Evolutionary conservation across 2,888 invertebrate species (phyloP).

Genomic region (Oscheius sp.): DNA sequence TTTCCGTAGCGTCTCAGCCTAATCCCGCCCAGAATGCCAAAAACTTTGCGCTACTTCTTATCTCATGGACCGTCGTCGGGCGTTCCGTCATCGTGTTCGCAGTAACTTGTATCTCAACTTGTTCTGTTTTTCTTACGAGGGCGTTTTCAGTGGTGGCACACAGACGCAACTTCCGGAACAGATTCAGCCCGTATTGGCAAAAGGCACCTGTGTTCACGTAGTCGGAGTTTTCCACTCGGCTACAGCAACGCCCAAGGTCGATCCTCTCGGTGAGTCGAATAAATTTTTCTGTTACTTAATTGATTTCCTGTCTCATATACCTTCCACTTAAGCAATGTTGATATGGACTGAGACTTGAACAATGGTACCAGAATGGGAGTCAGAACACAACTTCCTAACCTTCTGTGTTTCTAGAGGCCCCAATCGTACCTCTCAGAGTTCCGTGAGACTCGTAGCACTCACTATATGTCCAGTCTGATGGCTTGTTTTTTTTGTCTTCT

Average conservation of each 20-base stretch:
- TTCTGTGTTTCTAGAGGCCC: too few relatives aligned
- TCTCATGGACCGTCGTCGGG: constrained; percentile 33
- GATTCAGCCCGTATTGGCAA: constrained; percentile 68
- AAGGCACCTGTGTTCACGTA: constrained; percentile 67
- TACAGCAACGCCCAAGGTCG: constrained; percentile 9
- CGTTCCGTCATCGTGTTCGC: constrained; percentile 29
- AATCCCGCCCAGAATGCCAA: constrained; percentile 29
- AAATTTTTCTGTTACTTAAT: too few relatives aligned
- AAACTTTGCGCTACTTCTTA: constrained; percentile 5
- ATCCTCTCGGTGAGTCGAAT: constrained; percentile 29
- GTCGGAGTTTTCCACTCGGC: constrained; percentile 67
- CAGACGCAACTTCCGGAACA: constrained; percentile 44
- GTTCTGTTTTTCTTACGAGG: neutral
- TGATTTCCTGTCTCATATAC: too few relatives aligned
- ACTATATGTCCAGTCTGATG: too few relatives aligned
- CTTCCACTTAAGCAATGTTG: too few relatives aligned
- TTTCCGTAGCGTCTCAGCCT: constrained; percentile 16
- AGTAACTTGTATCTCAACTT: neutral
- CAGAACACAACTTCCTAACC: too few relatives aligned
- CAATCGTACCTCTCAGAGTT: too few relatives aligned
- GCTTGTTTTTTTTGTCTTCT: too few relatives aligned
- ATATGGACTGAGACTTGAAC: too few relatives aligned
- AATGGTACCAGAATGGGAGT: too few relatives aligned
- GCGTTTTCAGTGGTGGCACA: constrained; percentile 38
- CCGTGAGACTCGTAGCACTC: too few relatives aligned